Evolutionary conservation across 2,113 vertebrate genomes (phyloP).

Genomic region (Turnix velox): DNA sequence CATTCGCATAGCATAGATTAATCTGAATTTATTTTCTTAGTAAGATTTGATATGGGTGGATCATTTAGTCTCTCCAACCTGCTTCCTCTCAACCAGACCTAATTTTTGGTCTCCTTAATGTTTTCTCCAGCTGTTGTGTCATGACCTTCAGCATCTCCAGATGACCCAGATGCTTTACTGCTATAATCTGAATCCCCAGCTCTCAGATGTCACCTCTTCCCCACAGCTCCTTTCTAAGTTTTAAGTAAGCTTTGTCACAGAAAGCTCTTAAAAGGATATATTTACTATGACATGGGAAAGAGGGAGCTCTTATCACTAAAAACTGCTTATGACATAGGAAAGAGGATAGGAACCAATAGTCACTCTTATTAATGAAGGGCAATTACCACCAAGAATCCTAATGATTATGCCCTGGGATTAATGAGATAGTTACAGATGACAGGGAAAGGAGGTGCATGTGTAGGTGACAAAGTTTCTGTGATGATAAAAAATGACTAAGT

Average conservation of each 20-base stretch:
- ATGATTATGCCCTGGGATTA: not conserved
- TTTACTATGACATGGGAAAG: not conserved
- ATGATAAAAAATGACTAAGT: not conserved
- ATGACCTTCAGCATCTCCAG: not conserved
- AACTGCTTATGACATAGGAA: not conserved
- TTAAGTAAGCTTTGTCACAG: not conserved
- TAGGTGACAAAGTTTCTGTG: not conserved
- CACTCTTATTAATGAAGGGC: not conserved
- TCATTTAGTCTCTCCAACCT: not conserved
- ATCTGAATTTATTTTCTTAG: constrained; percentile 16
- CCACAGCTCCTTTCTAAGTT: not conserved
- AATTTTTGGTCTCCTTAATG: not conserved
- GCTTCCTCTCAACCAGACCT: not conserved
- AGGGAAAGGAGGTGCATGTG: not conserved
- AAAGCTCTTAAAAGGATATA: not conserved
- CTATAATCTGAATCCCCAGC: not conserved
- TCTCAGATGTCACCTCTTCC: not conserved
- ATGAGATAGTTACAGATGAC: not conserved
- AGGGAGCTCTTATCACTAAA: not conserved
- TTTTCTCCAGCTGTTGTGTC: not conserved
- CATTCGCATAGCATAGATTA: not conserved
- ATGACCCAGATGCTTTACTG: constrained; percentile 6
- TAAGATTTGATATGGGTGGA: not conserved
- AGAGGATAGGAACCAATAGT: not conserved
- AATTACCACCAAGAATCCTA: not conserved